Evolutionary conservation across 2,888 invertebrate genomes (phyloP), one percentile per base, ranked within the genome.

Genomic region (Tetrapedia diversipes): DNA sequence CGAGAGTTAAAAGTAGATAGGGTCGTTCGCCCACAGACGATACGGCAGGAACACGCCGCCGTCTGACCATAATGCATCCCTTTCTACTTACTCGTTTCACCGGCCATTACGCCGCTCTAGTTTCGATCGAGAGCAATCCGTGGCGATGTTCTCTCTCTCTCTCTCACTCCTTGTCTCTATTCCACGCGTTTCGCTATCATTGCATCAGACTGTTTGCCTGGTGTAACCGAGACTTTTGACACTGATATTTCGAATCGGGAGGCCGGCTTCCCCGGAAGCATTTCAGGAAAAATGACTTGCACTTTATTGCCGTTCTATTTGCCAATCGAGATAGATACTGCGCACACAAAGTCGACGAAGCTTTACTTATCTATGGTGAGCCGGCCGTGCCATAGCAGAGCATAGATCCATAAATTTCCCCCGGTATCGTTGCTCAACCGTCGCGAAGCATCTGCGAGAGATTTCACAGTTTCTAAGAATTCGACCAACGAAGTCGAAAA

Each of bases 361-460:
- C n/a, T 29, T 16, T 53, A 29, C 22, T 67, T 67, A 51, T 63
- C 41, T 41, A 41, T 22, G 27, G 2, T 16, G 14, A n/a, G n/a
- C n/a, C n/a, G n/a, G n/a, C n/a, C 16, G 22, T n/a, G 11, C 37
- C 1, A 24, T 34, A 22, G 14, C 19, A 29, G 16, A 1, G 22
- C 32, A 32, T 29, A 57, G 45, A 24, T 37, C 41, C n/a, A 24
- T 61, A 61, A 68, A 68, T 61, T 59, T 47, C n/a, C 45, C n/a
- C 22, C 27, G 4, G 16, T 22, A n/a, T 39, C 39, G 51, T 68
- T 41, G 27, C 19, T 27, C 43, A 29, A 59, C 37, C 14, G 29
- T 59, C 16, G 29, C 60, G 16, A n/a, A 29, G 45, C 39, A 43
- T 47, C 7, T 37, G 39, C 32, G 34, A 27, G 24, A 29, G n/a